phyloP scores from a whole-genome alignment of 2,113 vertebrate species.

The Conger conger region DNA sequence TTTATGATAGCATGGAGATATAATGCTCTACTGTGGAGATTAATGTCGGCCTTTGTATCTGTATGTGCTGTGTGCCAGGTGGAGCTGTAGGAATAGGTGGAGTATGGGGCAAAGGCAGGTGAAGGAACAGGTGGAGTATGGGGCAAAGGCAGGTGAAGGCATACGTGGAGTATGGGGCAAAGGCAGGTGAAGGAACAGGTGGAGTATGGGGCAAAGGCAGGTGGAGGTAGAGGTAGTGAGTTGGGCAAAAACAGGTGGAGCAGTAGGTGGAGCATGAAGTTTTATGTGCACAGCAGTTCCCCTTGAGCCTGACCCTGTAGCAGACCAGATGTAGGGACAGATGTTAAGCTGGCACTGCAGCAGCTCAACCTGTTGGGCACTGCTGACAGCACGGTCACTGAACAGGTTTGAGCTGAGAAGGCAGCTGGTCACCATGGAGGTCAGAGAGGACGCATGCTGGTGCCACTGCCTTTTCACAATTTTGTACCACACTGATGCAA shows the following conservation, averaged over 20 bases:
- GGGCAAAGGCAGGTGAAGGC: background rate
- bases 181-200: background rate
- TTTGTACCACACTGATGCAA: too few species aligned
- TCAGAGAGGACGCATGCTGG: background rate
- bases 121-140: background rate
- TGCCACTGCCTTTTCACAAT: background rate
- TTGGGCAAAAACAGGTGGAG: too few species aligned
- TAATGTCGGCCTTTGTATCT: background rate
- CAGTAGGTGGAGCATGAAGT: background rate
- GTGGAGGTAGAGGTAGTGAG: background rate
- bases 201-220: background rate
- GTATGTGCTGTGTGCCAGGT: background rate
- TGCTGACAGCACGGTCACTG: background rate
- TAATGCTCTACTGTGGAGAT: too few species aligned
- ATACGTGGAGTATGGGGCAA: background rate
- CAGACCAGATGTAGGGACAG: background rate
- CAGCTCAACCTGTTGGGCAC: slow-evolving; percentile 1
- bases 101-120: background rate
- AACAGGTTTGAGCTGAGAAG: background rate
- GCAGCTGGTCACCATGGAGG: background rate
- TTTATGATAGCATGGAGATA: background rate
- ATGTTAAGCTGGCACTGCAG: background rate
- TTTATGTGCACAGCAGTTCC: background rate
- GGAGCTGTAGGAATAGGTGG: slow-evolving; percentile 4
- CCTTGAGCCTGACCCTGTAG: background rate